Percentiles rank a stretch among this genome's conserved stretches.
Conservation (phyloP, 1,140 invertebrate species). For the Aethina tumida region DNA sequence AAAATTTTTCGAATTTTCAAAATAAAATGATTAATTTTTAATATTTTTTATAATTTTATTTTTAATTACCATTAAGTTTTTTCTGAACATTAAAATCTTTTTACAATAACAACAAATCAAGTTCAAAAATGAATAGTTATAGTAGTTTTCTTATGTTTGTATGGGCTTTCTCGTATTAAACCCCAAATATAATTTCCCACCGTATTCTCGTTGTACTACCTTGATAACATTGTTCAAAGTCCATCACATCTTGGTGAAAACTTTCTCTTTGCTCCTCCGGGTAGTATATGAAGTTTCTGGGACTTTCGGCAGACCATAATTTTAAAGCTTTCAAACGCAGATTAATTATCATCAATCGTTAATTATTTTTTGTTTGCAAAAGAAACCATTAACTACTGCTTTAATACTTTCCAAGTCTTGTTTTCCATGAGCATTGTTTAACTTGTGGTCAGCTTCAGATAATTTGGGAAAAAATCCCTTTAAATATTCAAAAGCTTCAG, state of each 20-base stretch:
- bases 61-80: no score
- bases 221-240: constrained; percentile 6
- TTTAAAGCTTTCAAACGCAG: background rate
- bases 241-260: constrained; percentile 11
- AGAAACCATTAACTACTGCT: constrained; percentile 5
- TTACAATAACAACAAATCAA: no score
- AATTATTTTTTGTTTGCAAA: background rate
- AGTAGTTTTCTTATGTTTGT: constrained; percentile 1
- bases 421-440: background rate
- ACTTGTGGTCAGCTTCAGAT: constrained; percentile 1
- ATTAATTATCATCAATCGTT: background rate
- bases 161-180: constrained; percentile 6
- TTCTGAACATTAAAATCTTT: no score
- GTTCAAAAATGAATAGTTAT: no score
- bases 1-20: no score
- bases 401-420: constrained; percentile 3
- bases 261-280: constrained; percentile 10
- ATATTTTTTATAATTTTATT: no score
- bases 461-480: constrained; percentile 1
- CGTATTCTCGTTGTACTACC: constrained; percentile 8
- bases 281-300: constrained; percentile 5
- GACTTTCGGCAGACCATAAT: constrained; percentile 1
- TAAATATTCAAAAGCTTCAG: constrained; percentile 6
- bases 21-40: no score
- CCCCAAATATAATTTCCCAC: constrained; percentile 11